These are phyloP conservation scores for Perognathus longimembris DNA, from an alignment of 2,113 vertebrate genomes.

Conservation along the genomic window DNA sequence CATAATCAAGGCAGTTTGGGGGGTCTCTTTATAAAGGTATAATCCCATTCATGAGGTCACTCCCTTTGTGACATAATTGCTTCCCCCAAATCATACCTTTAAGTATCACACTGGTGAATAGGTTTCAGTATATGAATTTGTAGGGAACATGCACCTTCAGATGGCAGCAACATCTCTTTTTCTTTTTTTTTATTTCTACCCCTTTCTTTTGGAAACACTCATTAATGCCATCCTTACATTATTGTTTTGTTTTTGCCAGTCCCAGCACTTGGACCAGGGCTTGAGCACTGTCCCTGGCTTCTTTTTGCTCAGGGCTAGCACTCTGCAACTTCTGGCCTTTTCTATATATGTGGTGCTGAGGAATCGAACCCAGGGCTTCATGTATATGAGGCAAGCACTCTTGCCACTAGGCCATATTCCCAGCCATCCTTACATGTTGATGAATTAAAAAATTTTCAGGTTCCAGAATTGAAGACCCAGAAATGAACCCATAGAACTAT, in stretches of 20 bases:
- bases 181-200: not conserved
- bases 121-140: not conserved
- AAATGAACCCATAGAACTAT: too few relatives aligned
- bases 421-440: not conserved
- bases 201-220: not conserved
- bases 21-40: not conserved
- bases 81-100: not conserved
- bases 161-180: not conserved
- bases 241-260: too few relatives aligned
- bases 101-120: not conserved
- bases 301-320: too few relatives aligned
- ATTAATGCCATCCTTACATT: not conserved
- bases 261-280: too few relatives aligned
- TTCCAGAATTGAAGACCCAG: too few relatives aligned
- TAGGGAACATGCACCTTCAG: not conserved
- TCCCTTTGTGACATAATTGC: not conserved
- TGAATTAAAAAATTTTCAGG: constrained; percentile 46
- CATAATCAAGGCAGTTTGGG: not conserved
- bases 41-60: not conserved
- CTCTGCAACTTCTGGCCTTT: too few relatives aligned
- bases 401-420: too few relatives aligned
- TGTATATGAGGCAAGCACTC: too few relatives aligned
- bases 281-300: too few relatives aligned
- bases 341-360: too few relatives aligned
- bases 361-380: too few relatives aligned